These are phyloP conservation scores for Cathartes aura DNA, from an alignment of 2,113 vertebrate genomes.

Conservation along the genomic window DNA sequence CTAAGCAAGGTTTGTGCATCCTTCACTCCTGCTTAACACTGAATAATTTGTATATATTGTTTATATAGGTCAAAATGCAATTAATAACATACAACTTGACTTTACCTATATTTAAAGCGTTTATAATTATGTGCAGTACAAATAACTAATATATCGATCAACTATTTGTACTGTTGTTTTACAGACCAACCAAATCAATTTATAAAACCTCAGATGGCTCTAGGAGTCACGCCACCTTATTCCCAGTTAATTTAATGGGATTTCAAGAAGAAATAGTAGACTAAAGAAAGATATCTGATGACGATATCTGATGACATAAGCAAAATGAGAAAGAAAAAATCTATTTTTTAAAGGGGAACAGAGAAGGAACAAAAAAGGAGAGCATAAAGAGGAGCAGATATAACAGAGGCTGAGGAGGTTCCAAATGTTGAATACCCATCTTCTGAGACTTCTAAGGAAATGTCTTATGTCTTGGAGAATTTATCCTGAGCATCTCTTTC, in stretches of 20 bases:
- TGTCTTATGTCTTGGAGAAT: background rate
- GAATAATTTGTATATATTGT: background rate
- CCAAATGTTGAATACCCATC: background rate
- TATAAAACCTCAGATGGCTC: background rate
- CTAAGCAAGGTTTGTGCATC: background rate
- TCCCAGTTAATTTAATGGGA: background rate
- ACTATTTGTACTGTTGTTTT: background rate
- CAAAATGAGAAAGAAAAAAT: background rate
- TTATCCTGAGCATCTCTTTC: background rate
- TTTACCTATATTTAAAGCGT: background rate
- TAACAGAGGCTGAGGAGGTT: background rate
- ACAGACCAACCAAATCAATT: background rate
- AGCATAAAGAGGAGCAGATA: background rate
- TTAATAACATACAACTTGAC: background rate
- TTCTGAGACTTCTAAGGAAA: background rate
- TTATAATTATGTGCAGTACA: background rate
- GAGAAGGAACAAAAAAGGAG: background rate
- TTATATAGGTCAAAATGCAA: conserved; percentile 10
- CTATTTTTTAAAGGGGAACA: background rate
- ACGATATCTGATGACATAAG: background rate
- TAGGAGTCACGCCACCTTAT: background rate
- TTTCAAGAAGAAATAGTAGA: background rate
- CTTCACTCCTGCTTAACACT: background rate
- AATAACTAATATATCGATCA: background rate
- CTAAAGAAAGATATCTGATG: background rate